phyloP scores from a whole-genome alignment of 2,113 vertebrate species.

The Sprattus sprattus region DNA sequence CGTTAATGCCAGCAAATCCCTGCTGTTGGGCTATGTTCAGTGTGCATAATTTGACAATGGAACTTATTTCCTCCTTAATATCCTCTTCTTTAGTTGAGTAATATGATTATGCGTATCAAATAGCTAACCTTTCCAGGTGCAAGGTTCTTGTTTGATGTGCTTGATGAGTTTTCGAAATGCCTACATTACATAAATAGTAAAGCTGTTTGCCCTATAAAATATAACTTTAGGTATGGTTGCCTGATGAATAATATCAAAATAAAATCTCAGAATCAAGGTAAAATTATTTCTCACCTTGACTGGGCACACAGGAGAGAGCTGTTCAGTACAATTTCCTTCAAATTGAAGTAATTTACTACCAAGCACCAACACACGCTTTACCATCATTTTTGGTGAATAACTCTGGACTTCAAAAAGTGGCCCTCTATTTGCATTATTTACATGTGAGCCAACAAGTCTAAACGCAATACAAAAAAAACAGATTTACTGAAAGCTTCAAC shows the following conservation, averaged over 20 bases:
- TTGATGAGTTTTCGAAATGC: neutral
- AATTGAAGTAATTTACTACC: neutral
- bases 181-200: neutral
- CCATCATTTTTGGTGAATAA: neutral
- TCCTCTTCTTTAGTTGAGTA: neutral
- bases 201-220: neutral
- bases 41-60: neutral
- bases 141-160: neutral
- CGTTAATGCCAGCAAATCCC: neutral
- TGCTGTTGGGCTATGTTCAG: neutral
- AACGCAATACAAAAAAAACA: neutral
- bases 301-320: neutral
- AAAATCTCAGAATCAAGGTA: neutral
- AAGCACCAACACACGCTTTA: neutral
- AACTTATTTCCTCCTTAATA: neutral
- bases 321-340: neutral
- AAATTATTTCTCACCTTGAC: neutral
- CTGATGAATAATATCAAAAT: too few species aligned
- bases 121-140: neutral
- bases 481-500: neutral
- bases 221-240: too few species aligned
- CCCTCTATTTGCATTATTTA: neutral
- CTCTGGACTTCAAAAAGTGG: neutral
- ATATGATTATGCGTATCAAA: neutral
- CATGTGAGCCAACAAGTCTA: neutral